Conservation (phyloP, 2,888 invertebrate species). For the Panopea generosa region DNA sequence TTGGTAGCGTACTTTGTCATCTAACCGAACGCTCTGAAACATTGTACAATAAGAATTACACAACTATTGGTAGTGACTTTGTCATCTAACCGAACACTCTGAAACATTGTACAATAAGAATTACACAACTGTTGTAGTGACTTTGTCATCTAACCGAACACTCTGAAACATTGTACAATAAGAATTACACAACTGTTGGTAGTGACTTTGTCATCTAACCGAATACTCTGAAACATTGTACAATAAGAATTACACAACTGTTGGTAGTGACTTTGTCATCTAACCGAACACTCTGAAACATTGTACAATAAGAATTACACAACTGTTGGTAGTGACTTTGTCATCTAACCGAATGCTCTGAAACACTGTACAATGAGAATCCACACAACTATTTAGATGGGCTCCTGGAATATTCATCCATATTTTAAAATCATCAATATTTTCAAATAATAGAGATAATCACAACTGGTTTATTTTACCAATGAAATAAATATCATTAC, state of each 20-base stretch:
- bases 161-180: slow-evolving; percentile 62
- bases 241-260: too few species aligned
- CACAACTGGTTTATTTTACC: too few species aligned
- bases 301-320: background rate
- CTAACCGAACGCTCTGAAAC: slow-evolving; percentile 74
- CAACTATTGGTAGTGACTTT: slow-evolving; percentile 75
- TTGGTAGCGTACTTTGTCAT: slow-evolving; percentile 76
- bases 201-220: slow-evolving; percentile 77
- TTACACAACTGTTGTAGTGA: slow-evolving; percentile 75
- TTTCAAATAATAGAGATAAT: too few species aligned
- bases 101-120: too few species aligned
- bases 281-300: slow-evolving; percentile 73
- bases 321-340: slow-evolving; percentile 75
- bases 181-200: slow-evolving; percentile 70
- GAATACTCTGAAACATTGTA: slow-evolving; percentile 72
- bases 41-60: slow-evolving; percentile 3
- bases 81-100: slow-evolving; percentile 77
- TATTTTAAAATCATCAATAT: too few species aligned
- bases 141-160: slow-evolving; percentile 76
- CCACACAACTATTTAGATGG: slow-evolving; percentile 71
- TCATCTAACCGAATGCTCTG: slow-evolving; percentile 78
- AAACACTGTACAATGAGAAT: too few species aligned
- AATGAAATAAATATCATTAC: too few species aligned
- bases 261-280: slow-evolving; percentile 77
- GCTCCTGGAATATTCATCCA: slow-evolving; percentile 77